A percentile compares a stretch with the other conserved stretches of the same genome.
Conservation (phyloP, 2,113 vertebrate genomes). For the Dromaius novaehollandiae region DNA sequence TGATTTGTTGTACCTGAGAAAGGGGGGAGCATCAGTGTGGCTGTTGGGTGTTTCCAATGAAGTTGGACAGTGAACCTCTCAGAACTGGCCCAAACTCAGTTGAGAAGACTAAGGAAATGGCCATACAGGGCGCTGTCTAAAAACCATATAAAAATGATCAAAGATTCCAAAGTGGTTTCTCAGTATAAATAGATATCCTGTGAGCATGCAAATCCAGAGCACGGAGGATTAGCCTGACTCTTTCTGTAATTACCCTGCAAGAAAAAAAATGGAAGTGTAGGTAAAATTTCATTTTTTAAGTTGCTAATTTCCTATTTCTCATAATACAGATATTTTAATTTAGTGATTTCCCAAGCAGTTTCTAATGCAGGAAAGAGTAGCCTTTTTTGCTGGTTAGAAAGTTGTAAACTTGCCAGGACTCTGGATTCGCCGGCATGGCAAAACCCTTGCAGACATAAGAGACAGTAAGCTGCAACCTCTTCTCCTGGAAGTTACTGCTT, state of each 20-base stretch:
- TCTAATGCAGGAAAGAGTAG: background rate
- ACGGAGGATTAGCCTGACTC: background rate
- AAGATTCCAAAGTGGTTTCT: background rate
- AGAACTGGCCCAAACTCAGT: background rate
- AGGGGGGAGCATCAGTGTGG: accelerated
- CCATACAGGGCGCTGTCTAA: background rate
- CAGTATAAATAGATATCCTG: background rate
- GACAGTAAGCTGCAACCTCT: background rate
- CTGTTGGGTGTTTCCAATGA: background rate
- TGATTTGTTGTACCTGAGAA: background rate
- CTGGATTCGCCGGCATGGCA: background rate
- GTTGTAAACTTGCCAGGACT: background rate
- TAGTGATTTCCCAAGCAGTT: background rate
- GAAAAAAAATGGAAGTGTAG: background rate
- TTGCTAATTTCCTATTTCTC: background rate
- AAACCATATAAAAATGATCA: background rate
- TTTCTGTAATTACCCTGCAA: background rate
- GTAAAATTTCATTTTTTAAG: background rate
- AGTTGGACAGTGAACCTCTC: background rate
- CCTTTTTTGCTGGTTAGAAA: background rate
- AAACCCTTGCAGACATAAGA: background rate
- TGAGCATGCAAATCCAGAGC: background rate
- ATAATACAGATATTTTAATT: background rate
- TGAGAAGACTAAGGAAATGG: background rate
- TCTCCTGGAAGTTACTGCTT: background rate